Percentiles rank a stretch among this genome's conserved stretches.
Evolutionary conservation across 2,113 vertebrate species (phyloP).

Genomic region (Raja brachyura): DNA sequence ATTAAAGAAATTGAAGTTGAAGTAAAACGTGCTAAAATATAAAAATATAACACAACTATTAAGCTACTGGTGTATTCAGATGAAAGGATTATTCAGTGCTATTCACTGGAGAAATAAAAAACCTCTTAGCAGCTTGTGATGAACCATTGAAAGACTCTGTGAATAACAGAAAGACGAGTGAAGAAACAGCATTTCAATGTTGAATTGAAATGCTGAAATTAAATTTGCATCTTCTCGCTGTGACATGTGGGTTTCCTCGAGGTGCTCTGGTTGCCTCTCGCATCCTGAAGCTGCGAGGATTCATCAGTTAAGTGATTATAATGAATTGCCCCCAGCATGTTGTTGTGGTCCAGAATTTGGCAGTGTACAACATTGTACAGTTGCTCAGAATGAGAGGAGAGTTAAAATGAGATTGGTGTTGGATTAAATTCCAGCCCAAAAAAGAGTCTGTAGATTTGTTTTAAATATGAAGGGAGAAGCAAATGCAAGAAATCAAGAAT

Average conservation of each 20-base stretch:
- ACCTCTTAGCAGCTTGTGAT: background rate
- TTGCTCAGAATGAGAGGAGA: no score
- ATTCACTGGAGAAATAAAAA: background rate
- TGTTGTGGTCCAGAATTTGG: no score
- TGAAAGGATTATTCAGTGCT: background rate
- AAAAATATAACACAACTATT: background rate
- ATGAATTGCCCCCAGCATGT: no score
- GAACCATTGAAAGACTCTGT: background rate
- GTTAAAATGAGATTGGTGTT: no score
- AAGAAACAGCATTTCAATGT: background rate
- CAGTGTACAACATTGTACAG: no score
- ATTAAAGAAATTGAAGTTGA: background rate
- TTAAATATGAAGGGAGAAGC: background rate
- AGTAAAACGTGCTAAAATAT: background rate
- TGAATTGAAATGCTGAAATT: background rate
- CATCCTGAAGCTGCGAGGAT: no score
- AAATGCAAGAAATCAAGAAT: background rate
- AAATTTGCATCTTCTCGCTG: no score
- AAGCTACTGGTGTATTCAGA: background rate
- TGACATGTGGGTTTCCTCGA: no score
- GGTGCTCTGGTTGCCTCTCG: no score
- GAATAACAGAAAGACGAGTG: background rate
- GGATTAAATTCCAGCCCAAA: background rate
- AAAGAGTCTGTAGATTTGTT: background rate
- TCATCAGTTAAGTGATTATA: no score